These are phyloP conservation scores for Zygothrica quintamaculata DNA, from an alignment of 2,888 invertebrate genomes.

Conservation along the genomic window DNA sequence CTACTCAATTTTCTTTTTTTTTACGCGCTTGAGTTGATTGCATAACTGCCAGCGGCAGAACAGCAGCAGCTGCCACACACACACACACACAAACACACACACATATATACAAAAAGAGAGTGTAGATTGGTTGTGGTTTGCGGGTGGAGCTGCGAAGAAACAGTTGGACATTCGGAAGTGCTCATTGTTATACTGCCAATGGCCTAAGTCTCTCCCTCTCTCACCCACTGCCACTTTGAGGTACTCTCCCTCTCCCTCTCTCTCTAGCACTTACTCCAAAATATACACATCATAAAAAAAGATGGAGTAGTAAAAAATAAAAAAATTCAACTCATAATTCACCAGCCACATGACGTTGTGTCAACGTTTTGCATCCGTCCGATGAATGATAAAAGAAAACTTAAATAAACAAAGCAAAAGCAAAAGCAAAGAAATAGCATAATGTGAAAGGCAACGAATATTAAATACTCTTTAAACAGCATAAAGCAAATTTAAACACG, in stretches of 20 bases:
- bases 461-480: conserved; percentile 27
- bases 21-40: conserved; percentile 64
- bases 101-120: conserved; percentile 12
- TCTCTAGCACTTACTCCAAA: too few relatives aligned
- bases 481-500: too few relatives aligned
- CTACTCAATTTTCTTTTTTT: conserved; percentile 19
- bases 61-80: conserved; percentile 29
- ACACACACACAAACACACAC: conserved; percentile 16
- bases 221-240: too few relatives aligned
- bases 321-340: conserved; percentile 71
- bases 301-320: conserved; percentile 19
- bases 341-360: conserved; percentile 68
- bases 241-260: too few relatives aligned
- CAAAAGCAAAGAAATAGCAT: too few relatives aligned
- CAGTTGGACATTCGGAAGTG: conserved; percentile 63
- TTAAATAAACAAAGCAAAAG: conserved; percentile 12
- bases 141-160: not conserved
- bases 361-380: conserved; percentile 74
- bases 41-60: conserved; percentile 54
- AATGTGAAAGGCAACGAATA: not conserved
- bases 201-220: conserved; percentile 44
- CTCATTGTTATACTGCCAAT: conserved; percentile 74
- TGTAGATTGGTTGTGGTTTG: not conserved
- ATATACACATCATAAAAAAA: too few relatives aligned
- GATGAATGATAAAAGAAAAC: conserved; percentile 42